phyloP scores from a whole-genome alignment of 2,797 vertebrate species.

The Nasua narica region DNA sequence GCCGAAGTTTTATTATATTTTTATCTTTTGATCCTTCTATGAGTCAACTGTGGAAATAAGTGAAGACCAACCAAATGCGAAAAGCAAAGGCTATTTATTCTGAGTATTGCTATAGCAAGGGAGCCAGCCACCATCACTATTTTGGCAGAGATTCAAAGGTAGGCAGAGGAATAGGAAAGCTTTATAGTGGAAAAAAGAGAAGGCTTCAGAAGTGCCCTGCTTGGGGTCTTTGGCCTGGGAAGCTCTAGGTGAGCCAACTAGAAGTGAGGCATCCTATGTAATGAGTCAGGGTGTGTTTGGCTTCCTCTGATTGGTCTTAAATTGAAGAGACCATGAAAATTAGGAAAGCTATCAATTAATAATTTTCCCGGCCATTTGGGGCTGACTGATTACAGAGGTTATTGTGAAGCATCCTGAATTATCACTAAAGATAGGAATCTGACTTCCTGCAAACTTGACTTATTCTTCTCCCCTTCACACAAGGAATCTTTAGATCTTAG shows the following conservation, averaged over 20 bases:
- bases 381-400: background rate
- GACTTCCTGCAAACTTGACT: background rate
- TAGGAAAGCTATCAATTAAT: background rate
- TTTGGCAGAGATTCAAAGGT: background rate
- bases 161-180: background rate
- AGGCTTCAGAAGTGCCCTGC: background rate
- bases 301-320: background rate
- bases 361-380: background rate
- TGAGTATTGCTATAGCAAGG: background rate
- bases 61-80: background rate
- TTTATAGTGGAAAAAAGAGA: background rate
- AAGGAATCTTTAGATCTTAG: background rate
- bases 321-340: background rate
- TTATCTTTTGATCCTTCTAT: background rate
- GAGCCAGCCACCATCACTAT: background rate
- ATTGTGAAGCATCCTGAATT: background rate
- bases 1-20: constrained; percentile 4
- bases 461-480: background rate
- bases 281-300: background rate
- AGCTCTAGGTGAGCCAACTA: background rate
- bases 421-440: background rate
- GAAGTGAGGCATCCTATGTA: background rate
- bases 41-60: constrained; percentile 32
- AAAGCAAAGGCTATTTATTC: constrained; percentile 24
- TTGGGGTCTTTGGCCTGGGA: background rate